Conservation (phyloP, 2,888 invertebrate genomes). For the Stictocephala bisonia region DNA sequence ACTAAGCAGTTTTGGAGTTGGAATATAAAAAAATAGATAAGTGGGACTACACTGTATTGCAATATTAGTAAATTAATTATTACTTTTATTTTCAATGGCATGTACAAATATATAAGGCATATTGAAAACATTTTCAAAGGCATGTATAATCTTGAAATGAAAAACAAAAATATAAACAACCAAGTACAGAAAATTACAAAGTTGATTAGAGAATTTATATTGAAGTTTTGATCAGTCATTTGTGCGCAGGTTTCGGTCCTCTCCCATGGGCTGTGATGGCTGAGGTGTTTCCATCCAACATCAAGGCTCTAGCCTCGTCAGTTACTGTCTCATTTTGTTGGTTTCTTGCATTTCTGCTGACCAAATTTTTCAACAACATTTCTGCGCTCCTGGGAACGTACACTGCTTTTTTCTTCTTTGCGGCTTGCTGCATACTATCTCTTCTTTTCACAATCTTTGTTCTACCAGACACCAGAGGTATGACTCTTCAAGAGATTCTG, state of each 20-base stretch:
- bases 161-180: too few relatives aligned
- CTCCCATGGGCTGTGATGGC: slow-evolving; percentile 86
- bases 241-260: slow-evolving; percentile 74
- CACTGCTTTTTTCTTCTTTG: slow-evolving; percentile 80
- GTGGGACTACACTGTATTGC: too few relatives aligned
- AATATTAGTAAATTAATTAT: too few relatives aligned
- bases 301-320: slow-evolving; percentile 81
- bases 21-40: too few relatives aligned
- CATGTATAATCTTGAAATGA: too few relatives aligned
- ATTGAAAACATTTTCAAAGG: too few relatives aligned
- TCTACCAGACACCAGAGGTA: slow-evolving; percentile 69
- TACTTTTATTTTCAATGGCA: too few relatives aligned
- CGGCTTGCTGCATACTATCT: slow-evolving; percentile 71
- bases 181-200: too few relatives aligned
- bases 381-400: slow-evolving; percentile 63
- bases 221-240: background rate
- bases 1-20: too few relatives aligned
- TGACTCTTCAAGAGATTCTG: slow-evolving; percentile 55
- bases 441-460: slow-evolving; percentile 76
- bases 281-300: slow-evolving; percentile 83
- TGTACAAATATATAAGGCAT: too few relatives aligned
- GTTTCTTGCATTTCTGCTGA: slow-evolving; percentile 79
- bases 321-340: slow-evolving; percentile 83
- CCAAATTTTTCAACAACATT: slow-evolving; percentile 75
- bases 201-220: too few relatives aligned